Evolutionary conservation across 2,113 vertebrate species (phyloP), one percentile per base, ranked within the genome.

Genomic region (Toxotes jaculatrix): DNA sequence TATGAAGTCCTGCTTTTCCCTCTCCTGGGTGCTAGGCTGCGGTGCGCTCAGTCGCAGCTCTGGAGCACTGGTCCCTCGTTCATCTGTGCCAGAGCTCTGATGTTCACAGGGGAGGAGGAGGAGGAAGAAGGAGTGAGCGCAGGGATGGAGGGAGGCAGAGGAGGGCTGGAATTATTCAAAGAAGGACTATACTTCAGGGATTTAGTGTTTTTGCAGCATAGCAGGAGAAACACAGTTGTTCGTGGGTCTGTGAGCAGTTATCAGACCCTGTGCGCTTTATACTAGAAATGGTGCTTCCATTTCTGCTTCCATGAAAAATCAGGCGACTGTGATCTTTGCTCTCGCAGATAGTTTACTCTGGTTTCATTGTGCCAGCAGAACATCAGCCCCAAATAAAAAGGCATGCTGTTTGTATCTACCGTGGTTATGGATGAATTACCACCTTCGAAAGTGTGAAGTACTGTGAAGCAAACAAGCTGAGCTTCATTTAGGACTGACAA

Each of bases 1-100:
- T 89, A 79, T 83, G 62, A 85, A 87, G 91, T 84, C 89, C 87
- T 91, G 87, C 83, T 92, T 91, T 71, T 40, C 77, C 47, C 80
- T 88, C 88, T 88, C 89, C 0, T 7, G 86, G 84, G 91, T 79
- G 82, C 69, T 59, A 77, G 82, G 77, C 82, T 67, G n/a, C 14
- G 49, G 73, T 77, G 63, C 57, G 68, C 85, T 84, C 79, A 45
- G 80, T 74, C 53, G 73, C 87, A 66, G 68, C 69, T 82, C 77
- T 32, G 77, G 73, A 90, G 81, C 31, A 17, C 77, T 8, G 85
- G 85, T 85, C 55, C 74, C 49, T 75, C 61, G 27, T 69, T 69
- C 66, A 3, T 76, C 80, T 87, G 77, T 68, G 89, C 90, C 85
- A 84, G 84, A 81, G 72, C 87, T 92, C 60, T 82, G 82, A 90